phyloP scores from a whole-genome alignment of 2,888 invertebrate species.

The Ennomos erosarius region DNA sequence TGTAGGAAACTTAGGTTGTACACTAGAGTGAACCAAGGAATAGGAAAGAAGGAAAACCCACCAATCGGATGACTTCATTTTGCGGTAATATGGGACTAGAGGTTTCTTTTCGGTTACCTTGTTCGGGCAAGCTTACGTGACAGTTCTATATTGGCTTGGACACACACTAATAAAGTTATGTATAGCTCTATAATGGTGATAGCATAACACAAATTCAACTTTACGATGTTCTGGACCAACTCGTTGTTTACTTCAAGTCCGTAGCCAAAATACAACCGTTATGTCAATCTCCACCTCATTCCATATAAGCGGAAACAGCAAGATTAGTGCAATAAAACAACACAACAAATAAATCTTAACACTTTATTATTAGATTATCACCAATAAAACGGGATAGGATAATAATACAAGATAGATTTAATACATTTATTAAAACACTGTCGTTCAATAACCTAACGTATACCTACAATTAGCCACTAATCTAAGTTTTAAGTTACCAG shows the following conservation, averaged over 20 bases:
- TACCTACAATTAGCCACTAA: slow-evolving; percentile 54
- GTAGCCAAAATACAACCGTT: slow-evolving; percentile 10
- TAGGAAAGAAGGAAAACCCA: neutral
- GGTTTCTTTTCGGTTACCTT: no score
- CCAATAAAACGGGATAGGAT: slow-evolving; percentile 50
- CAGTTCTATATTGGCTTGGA: slow-evolving; percentile 9
- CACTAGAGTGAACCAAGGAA: neutral
- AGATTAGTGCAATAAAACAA: slow-evolving; percentile 75
- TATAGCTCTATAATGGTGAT: no score
- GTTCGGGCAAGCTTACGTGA: neutral
- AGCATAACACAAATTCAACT: no score
- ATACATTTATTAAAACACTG: slow-evolving; percentile 59
- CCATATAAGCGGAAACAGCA: slow-evolving; percentile 54
- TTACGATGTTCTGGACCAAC: no score
- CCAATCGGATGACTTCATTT: neutral
- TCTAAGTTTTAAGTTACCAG: slow-evolving; percentile 54
- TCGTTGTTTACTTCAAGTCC: neutral
- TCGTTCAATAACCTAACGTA: slow-evolving; percentile 41
- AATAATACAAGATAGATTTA: slow-evolving; percentile 55
- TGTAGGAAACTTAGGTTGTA: slow-evolving; percentile 18
- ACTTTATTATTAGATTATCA: slow-evolving; percentile 72
- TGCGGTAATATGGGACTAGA: no score
- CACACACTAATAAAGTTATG: no score
- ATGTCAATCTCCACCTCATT: slow-evolving; percentile 14
- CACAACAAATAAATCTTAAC: slow-evolving; percentile 53